Base-by-base conservation (phyloP, 2,113 vertebrate species). In the Peromyscus leucopus region DNA sequence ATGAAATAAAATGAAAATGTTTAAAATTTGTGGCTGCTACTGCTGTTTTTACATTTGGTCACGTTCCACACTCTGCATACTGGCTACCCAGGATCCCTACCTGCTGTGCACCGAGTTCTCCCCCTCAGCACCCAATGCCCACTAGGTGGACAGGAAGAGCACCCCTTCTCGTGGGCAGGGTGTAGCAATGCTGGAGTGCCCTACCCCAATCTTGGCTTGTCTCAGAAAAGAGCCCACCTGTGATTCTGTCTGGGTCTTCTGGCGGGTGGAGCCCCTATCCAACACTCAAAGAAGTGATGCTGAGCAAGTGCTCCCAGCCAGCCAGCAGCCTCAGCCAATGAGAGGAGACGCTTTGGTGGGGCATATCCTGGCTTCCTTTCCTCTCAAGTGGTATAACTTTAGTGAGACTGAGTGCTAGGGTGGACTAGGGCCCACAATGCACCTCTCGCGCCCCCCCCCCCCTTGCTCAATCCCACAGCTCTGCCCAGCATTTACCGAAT, bases 31-130 rank as follows among this genome's bases (percentile, higher is more conserved):
- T 24, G 33, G 42, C 55, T 82, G 85, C 39, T 85, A 31, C 46
- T 91, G 6, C 0, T 3, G n/a, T 72, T 89, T 93, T 91, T 31
- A 72, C 61, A 92, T 88, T 95, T 76, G 51, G 55, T 89, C 86
- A 88, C 51, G 26, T 72, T 72, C n/a, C 33, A 51, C 42, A 75
- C 89, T 88, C 83, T 91, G 24, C 31, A 16, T 3, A 74, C 82
- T 86, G 24, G n/a, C n/a, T 39, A 78, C 51, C 51, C 61, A 69
- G 51, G 69, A 83, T 65, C 79, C 51, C 31, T 89, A 74, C 28
- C 12, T 61, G 19, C 42, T 67, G 22, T 90, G 39, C 22, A 51
- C 55, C n/a, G 83, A n/a, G 57, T 65, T 94, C 72, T 61, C 22
- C 28, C 89, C n/a, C 96, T 28, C 28, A 63, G 55, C 36, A 26